These are phyloP conservation scores for Cariama cristata DNA, from an alignment of 2,113 vertebrate genomes.

Conservation along the genomic window DNA sequence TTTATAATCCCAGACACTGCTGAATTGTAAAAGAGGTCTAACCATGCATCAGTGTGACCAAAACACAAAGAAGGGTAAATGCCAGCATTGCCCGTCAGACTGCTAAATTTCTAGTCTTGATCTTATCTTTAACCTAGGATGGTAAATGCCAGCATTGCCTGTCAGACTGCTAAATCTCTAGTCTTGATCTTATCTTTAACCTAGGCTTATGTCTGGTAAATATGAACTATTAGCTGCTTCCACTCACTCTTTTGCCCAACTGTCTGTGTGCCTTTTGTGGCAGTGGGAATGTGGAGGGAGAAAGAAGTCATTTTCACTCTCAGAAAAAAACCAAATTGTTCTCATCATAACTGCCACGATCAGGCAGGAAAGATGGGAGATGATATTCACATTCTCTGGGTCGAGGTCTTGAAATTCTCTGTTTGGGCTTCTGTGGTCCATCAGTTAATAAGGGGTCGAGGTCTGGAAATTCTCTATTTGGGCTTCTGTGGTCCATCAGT, in stretches of 20 bases:
- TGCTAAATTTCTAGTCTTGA: background rate
- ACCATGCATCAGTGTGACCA: background rate
- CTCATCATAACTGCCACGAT: background rate
- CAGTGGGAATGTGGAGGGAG: background rate
- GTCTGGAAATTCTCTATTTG: background rate
- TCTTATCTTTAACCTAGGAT: background rate
- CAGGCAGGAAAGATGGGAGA: background rate
- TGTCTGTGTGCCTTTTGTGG: background rate
- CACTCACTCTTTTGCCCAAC: background rate
- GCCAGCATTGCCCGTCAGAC: background rate
- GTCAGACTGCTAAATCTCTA: background rate
- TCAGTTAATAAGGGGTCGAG: background rate
- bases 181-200: background rate
- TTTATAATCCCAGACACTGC: background rate
- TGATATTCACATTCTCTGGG: background rate
- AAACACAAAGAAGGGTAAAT: background rate
- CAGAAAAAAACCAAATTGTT: background rate
- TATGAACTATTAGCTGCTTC: background rate
- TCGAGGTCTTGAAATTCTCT: background rate
- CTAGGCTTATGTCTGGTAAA: background rate
- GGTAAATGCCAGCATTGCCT: background rate
- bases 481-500: background rate
- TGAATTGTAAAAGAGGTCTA: background rate
- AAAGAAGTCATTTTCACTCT: background rate
- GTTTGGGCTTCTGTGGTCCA: background rate